Conservation (phyloP, 2,113 vertebrate species). For the Lepisosteus oculatus region DNA sequence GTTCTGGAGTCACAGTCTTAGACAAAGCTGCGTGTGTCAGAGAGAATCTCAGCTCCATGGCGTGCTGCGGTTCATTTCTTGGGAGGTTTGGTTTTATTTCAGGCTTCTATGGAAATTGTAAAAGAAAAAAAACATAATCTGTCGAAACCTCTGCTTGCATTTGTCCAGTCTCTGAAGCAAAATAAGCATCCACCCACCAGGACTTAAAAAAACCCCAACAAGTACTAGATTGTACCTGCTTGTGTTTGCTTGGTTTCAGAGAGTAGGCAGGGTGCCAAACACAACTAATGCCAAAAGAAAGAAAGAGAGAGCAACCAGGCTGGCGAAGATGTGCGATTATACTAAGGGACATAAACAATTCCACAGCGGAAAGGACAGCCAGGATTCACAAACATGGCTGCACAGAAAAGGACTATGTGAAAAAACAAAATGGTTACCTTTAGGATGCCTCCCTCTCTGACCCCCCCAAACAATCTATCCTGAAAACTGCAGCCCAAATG, state of each 20-base stretch:
- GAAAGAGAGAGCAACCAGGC: slow-evolving; percentile 25
- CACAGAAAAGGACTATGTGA: slow-evolving; percentile 11
- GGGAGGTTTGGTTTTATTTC: slow-evolving; percentile 17
- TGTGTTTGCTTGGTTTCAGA: slow-evolving; percentile 29
- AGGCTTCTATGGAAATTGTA: slow-evolving; percentile 23
- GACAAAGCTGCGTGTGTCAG: slow-evolving; percentile 23
- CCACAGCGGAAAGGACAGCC: slow-evolving; percentile 54
- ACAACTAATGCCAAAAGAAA: slow-evolving; percentile 9
- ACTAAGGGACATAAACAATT: slow-evolving; percentile 59
- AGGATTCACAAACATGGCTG: slow-evolving; percentile 34
- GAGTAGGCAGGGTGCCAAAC: slow-evolving; percentile 9
- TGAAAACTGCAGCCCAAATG: not conserved
- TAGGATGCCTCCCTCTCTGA: slow-evolving; percentile 12
- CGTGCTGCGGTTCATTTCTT: not conserved
- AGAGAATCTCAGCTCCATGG: not conserved
- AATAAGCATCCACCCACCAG: slow-evolving; percentile 30
- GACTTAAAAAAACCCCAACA: slow-evolving; percentile 38
- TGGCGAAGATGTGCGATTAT: slow-evolving; percentile 53
- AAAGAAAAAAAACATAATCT: slow-evolving; percentile 22
- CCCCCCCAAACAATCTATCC: not conserved
- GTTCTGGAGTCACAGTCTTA: slow-evolving; percentile 33
- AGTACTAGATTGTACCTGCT: slow-evolving; percentile 57
- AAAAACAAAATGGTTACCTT: slow-evolving; percentile 14
- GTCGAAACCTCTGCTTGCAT: slow-evolving; percentile 6
- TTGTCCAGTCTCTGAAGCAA: slow-evolving; percentile 45